These are phyloP conservation scores for Apamea epomidion DNA, from an alignment of 2,888 invertebrate species.

Conservation along the genomic window DNA sequence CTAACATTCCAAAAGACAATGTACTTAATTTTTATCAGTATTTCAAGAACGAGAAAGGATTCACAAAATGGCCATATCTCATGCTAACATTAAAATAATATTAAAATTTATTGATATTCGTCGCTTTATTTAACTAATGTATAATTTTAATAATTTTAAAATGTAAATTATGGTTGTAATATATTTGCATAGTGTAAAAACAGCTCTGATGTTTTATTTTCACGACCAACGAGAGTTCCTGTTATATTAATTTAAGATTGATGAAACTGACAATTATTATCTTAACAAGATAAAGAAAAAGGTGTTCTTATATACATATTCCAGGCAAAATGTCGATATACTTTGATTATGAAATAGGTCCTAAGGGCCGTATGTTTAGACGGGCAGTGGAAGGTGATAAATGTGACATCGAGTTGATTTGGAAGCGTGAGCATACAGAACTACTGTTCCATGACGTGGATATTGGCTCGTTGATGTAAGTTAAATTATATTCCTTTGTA, in stretches of 20 bases:
- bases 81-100: constrained; percentile 53
- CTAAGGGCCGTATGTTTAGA: constrained; percentile 79
- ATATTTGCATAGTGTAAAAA: constrained; percentile 82
- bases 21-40: constrained; percentile 78
- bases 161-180: constrained; percentile 86
- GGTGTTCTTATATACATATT: not conserved
- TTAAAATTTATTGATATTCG: constrained; percentile 57
- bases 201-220: constrained; percentile 58
- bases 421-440: constrained; percentile 70
- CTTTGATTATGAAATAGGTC: constrained; percentile 82
- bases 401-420: constrained; percentile 76
- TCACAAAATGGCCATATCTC: constrained; percentile 41
- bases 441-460: constrained; percentile 77
- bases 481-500: constrained; percentile 15
- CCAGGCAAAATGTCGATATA: constrained; percentile 82
- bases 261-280: not conserved
- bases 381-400: constrained; percentile 83
- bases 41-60: constrained; percentile 60
- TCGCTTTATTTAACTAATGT: constrained; percentile 70
- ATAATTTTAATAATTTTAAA: constrained; percentile 71
- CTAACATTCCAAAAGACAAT: constrained; percentile 37
- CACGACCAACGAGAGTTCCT: constrained; percentile 73
- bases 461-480: constrained; percentile 84
- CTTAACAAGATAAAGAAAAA: not conserved
- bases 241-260: not conserved